Conservation (phyloP, 2,888 invertebrate species). For the Molorchus minor region DNA sequence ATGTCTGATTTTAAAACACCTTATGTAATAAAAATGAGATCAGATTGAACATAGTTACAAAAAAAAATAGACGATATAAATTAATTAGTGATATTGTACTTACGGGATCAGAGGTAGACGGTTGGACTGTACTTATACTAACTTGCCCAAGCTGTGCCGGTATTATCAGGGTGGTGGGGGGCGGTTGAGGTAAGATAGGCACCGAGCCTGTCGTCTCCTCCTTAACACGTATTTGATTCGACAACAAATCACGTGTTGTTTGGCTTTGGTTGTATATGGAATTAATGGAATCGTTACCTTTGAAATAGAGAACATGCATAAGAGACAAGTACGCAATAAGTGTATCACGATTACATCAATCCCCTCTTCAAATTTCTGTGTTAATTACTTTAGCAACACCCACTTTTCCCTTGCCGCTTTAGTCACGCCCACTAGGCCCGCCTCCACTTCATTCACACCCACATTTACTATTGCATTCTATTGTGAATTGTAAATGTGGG, state of each 20-base stretch:
- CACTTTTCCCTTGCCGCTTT: too few species aligned
- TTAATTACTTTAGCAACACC: too few species aligned
- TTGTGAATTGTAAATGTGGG: too few species aligned
- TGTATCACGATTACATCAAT: too few species aligned
- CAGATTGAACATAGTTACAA: background rate
- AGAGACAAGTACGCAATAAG: too few species aligned
- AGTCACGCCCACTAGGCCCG: too few species aligned
- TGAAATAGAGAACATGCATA: constrained; percentile 29
- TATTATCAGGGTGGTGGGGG: constrained; percentile 61
- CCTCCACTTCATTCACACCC: too few species aligned
- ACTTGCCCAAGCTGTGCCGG: constrained; percentile 64
- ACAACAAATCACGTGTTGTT: constrained; percentile 36
- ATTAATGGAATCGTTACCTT: constrained; percentile 41
- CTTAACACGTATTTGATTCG: constrained; percentile 47
- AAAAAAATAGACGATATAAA: background rate
- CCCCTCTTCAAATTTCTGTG: too few species aligned
- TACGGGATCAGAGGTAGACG: constrained; percentile 51
- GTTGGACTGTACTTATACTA: constrained; percentile 61
- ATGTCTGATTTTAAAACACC: background rate
- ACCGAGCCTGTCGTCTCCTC: constrained; percentile 57
- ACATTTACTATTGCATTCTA: too few species aligned
- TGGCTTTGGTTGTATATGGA: constrained; percentile 43
- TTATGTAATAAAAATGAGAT: background rate
- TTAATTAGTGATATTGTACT: background rate
- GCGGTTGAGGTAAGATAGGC: constrained; percentile 65